Evolutionary conservation across 2,113 vertebrate genomes (phyloP).

Genomic region (Lophochroa leadbeateri): DNA sequence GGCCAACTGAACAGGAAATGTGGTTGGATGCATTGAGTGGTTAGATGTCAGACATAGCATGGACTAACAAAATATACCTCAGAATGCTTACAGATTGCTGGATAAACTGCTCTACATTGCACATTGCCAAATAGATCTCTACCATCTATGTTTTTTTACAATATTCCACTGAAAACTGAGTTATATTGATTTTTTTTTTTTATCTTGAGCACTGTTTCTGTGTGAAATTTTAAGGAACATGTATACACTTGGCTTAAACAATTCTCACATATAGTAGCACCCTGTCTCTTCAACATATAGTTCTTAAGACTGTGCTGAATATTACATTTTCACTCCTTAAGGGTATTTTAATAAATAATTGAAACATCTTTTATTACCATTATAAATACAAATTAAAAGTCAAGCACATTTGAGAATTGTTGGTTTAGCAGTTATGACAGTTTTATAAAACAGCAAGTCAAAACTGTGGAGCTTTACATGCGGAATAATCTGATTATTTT

Average conservation of each 20-base stretch:
- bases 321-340: neutral
- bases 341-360: neutral
- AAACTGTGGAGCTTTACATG: neutral
- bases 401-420: neutral
- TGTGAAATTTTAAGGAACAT: neutral
- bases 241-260: neutral
- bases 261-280: neutral
- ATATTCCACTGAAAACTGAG: neutral
- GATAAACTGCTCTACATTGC: neutral
- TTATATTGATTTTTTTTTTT: neutral
- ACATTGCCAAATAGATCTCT: neutral
- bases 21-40: neutral
- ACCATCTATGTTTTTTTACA: neutral
- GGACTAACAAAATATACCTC: neutral
- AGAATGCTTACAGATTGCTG: neutral
- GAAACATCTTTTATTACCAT: neutral
- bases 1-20: neutral
- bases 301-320: neutral
- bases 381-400: neutral
- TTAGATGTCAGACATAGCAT: neutral
- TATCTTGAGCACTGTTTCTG: neutral
- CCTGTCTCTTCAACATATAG: neutral
- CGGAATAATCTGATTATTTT: neutral
- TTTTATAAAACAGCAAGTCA: neutral
- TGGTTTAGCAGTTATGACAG: neutral